Conservation (phyloP, 2,888 invertebrate species). For the Darwinula stevensoni region DNA sequence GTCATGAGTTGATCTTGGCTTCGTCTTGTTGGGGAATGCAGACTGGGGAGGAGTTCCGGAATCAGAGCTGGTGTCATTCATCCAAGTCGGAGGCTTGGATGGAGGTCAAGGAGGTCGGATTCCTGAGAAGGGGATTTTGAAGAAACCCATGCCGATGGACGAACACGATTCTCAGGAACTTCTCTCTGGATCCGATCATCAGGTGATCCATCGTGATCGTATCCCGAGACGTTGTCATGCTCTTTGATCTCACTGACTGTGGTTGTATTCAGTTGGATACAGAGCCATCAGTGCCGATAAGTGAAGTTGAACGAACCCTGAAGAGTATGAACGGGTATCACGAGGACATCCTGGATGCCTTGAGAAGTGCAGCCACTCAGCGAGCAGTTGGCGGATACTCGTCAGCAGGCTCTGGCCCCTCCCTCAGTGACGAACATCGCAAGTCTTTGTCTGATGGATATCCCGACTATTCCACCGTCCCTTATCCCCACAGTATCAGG, state of each 20-base stretch:
- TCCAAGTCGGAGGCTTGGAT: conserved; percentile 29
- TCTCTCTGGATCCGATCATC: too few species aligned
- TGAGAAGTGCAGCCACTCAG: conserved; percentile 39
- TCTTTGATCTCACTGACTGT: too few species aligned
- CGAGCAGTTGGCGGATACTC: conserved; percentile 10
- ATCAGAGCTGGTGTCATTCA: conserved; percentile 49
- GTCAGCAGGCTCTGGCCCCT: conserved; percentile 17
- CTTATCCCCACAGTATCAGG: too few species aligned
- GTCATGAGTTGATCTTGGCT: too few species aligned
- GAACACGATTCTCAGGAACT: too few species aligned
- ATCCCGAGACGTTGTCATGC: too few species aligned
- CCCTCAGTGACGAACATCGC: conserved; percentile 29
- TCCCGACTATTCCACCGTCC: conserved; percentile 16
- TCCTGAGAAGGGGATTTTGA: conserved; percentile 70
- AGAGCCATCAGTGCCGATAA: background rate
- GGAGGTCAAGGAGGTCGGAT: conserved; percentile 21
- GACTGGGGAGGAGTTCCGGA: conserved; percentile 19
- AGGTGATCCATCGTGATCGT: too few species aligned
- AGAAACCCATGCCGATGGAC: conserved; percentile 28
- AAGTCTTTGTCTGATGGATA: conserved; percentile 29
- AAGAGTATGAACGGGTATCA: conserved; percentile 34
- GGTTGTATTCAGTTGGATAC: too few species aligned
- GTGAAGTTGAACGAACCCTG: conserved; percentile 4
- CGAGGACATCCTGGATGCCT: conserved; percentile 65
- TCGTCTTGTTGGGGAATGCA: too few species aligned